Evolutionary conservation across 2,113 vertebrate genomes (phyloP).

Genomic region (Erinaceus europaeus): DNA sequence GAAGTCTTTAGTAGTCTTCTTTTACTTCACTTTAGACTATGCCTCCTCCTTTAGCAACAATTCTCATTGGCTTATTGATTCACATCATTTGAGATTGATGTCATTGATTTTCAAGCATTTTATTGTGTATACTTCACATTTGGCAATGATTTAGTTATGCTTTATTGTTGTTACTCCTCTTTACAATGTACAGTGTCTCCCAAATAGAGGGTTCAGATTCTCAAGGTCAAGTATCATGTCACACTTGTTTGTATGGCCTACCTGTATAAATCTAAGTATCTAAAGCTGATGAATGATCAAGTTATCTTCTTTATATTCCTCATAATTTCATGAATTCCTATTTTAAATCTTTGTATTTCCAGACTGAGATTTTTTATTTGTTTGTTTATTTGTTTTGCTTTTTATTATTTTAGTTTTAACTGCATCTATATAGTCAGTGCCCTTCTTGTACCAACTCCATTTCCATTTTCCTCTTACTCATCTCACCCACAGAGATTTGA

Average conservation of each 20-base stretch:
- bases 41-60: background rate
- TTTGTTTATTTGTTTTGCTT: too few relatives aligned
- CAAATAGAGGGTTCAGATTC: slow-evolving; percentile 21
- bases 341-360: slow-evolving; percentile 24
- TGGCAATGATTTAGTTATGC: background rate
- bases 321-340: slow-evolving; percentile 10
- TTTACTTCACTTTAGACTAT: too few relatives aligned
- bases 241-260: slow-evolving; percentile 5
- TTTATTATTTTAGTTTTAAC: slow-evolving; percentile 14
- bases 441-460: background rate
- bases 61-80: background rate
- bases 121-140: background rate
- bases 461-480: slow-evolving; percentile 16
- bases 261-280: background rate
- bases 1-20: slow-evolving; percentile 10
- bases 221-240: background rate
- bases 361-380: too few relatives aligned
- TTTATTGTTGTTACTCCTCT: slow-evolving; percentile 31
- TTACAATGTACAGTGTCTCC: slow-evolving; percentile 26
- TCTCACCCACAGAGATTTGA: slow-evolving; percentile 20
- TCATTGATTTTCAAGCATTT: slow-evolving; percentile 25
- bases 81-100: background rate
- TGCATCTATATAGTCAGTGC: background rate
- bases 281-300: slow-evolving; percentile 22
- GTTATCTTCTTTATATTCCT: background rate